Conservation (phyloP, 2,797 vertebrate species). For the Anableps anableps region DNA sequence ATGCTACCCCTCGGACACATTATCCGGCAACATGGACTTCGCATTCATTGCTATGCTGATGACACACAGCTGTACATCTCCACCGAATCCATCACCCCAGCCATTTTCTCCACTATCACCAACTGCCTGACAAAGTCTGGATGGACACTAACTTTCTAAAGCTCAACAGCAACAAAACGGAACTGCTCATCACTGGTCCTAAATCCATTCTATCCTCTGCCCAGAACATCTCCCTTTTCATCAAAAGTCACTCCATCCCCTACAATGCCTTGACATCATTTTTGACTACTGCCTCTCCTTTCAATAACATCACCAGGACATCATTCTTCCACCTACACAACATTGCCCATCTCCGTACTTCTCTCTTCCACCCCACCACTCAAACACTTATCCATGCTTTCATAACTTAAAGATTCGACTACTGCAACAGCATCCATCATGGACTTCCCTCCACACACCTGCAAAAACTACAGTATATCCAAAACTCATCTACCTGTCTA, state of each 20-base stretch:
- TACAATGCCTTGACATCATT: too few relatives aligned
- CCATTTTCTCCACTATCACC: neutral
- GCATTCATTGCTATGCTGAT: too few relatives aligned
- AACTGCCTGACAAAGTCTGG: neutral
- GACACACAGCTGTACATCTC: too few relatives aligned
- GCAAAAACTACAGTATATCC: neutral
- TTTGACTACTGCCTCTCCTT: too few relatives aligned
- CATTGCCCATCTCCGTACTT: too few relatives aligned
- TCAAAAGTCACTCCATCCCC: too few relatives aligned
- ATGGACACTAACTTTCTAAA: neutral
- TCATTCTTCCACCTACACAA: too few relatives aligned
- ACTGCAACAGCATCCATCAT: neutral
- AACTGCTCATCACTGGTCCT: neutral
- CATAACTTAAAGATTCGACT: neutral
- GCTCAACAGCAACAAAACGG: neutral
- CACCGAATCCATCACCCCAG: neutral
- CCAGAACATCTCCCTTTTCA: too few relatives aligned
- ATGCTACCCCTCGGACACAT: too few relatives aligned
- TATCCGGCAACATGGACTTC: too few relatives aligned
- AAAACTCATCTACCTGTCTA: too few relatives aligned
- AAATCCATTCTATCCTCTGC: neutral
- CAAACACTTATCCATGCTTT: neutral
- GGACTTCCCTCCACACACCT: neutral
- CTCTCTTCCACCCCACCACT: neutral
- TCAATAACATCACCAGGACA: too few relatives aligned